Evolutionary conservation across 64 coral and sea anemone genomes (phyloP).

Genomic region (Orbicella faveolata): DNA sequence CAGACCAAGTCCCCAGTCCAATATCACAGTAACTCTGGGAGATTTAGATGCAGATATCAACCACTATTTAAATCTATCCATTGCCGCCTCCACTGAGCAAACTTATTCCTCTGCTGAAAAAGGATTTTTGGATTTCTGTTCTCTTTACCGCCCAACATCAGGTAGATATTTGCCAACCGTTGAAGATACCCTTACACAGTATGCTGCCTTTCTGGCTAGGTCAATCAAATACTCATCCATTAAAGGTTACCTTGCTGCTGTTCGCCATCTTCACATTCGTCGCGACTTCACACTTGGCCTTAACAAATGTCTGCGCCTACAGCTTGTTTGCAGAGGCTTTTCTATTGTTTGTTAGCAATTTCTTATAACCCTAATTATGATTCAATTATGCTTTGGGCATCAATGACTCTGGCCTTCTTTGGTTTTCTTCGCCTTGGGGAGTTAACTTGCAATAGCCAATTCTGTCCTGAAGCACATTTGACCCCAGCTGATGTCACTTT

Average conservation of each 20-base stretch:
- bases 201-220: not conserved
- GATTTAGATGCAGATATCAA: not conserved
- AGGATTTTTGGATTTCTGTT: not conserved
- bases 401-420: too few relatives aligned
- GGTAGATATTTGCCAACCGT: not conserved
- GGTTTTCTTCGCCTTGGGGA: too few relatives aligned
- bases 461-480: too few relatives aligned
- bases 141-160: not conserved
- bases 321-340: not conserved
- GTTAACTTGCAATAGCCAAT: too few relatives aligned
- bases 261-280: not conserved
- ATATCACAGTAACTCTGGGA: not conserved
- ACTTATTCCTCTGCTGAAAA: not conserved
- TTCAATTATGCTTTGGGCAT: too few relatives aligned
- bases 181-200: not conserved
- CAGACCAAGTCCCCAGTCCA: not conserved
- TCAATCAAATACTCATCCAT: slow-evolving; percentile 1
- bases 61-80: not conserved
- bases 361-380: too few relatives aligned
- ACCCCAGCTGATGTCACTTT: too few relatives aligned
- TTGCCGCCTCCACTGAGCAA: not conserved
- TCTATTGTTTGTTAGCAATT: too few relatives aligned
- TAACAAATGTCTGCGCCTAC: not conserved
- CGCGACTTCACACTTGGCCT: not conserved
- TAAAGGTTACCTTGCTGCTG: not conserved